phyloP scores from a whole-genome alignment of 2,888 invertebrate genomes.

The Plutella xylostella region DNA sequence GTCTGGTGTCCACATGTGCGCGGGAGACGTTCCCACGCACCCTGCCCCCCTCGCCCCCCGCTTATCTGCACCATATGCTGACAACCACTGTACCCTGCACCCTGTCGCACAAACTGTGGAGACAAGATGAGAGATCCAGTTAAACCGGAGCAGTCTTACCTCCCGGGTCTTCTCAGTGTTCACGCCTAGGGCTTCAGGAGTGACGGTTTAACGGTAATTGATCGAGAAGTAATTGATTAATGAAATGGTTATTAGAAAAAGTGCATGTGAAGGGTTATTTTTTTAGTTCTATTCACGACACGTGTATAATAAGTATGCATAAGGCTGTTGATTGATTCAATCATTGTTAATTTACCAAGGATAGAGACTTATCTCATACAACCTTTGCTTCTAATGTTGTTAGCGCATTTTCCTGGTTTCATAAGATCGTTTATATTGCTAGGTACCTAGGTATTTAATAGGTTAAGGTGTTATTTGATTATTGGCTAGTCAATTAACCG shows the following conservation, averaged over 20 bases:
- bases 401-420: too few species aligned
- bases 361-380: too few species aligned
- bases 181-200: conserved; percentile 58
- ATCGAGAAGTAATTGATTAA: conserved; percentile 58
- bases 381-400: too few species aligned
- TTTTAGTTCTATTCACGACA: not conserved
- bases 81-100: conserved; percentile 37
- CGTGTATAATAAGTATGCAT: not conserved
- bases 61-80: conserved; percentile 43
- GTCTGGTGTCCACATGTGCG: conserved; percentile 64
- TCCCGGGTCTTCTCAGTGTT: conserved; percentile 52
- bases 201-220: conserved; percentile 48
- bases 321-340: too few species aligned
- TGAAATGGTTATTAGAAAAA: conserved; percentile 33
- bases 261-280: not conserved
- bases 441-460: too few species aligned
- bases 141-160: conserved; percentile 38
- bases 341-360: too few species aligned
- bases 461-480: too few species aligned
- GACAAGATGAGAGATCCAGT: conserved; percentile 17
- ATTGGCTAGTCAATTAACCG: not conserved
- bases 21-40: conserved; percentile 50
- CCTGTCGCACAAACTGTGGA: conserved; percentile 21
- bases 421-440: too few species aligned
- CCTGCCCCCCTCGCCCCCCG: conserved; percentile 28